Conservation (phyloP, 2,888 invertebrate species). For the Dynastes maya region DNA sequence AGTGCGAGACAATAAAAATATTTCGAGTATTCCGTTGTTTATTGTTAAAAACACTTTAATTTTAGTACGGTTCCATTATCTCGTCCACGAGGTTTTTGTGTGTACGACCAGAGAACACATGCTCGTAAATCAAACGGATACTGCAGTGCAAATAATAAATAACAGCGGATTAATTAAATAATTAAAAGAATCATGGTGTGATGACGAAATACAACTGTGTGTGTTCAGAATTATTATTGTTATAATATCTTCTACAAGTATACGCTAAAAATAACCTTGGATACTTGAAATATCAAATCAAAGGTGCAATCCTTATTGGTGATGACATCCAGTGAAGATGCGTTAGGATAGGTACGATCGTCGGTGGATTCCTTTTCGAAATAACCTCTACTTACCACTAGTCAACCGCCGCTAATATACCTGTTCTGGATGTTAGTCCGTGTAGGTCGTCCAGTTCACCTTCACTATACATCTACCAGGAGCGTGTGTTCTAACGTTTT, state of each 20-base stretch:
- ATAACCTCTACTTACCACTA: neutral
- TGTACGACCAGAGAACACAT: conserved; percentile 16
- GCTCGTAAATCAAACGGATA: conserved; percentile 37
- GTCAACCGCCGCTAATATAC: conserved; percentile 31
- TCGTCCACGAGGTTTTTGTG: conserved; percentile 41
- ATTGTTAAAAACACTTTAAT: conserved; percentile 13
- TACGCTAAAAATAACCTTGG: conserved; percentile 8
- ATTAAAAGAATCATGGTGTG: conserved; percentile 12
- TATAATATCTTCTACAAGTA: neutral
- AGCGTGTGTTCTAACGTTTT: conserved; percentile 18
- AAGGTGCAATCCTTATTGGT: neutral
- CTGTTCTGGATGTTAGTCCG: conserved; percentile 41
- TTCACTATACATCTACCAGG: conserved; percentile 19
- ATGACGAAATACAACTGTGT: conserved; percentile 7
- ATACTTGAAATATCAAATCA: neutral
- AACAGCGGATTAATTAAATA: conserved; percentile 32
- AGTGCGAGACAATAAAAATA: no score
- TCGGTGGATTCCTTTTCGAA: conserved; percentile 9
- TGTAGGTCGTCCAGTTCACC: conserved; percentile 47
- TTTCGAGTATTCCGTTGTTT: conserved; percentile 19
- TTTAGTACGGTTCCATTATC: conserved; percentile 31
- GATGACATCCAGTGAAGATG: conserved; percentile 4
- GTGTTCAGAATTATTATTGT: conserved; percentile 21
- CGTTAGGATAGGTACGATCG: neutral
- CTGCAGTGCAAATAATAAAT: conserved; percentile 42